Percentiles rank a stretch among this genome's conserved stretches.
Conservation (phyloP, 2,888 invertebrate genomes). For the Papilio demoleus region DNA sequence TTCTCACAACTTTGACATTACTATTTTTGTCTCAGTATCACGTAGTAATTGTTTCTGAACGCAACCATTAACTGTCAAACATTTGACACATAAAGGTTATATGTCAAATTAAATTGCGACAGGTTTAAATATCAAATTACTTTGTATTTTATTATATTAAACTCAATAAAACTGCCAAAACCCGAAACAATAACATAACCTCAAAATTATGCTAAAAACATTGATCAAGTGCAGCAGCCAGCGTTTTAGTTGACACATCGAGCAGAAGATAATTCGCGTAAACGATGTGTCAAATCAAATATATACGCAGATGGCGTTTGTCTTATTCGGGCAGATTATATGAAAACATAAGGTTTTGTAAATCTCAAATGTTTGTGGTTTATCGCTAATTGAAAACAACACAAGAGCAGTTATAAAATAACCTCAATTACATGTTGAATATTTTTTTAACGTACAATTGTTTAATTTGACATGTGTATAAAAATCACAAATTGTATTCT, state of each 20-base stretch:
- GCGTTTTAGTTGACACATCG: not conserved
- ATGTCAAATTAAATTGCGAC: no score
- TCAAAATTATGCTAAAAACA: no score
- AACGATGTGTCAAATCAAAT: not conserved
- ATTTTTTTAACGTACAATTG: not conserved
- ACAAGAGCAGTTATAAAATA: not conserved
- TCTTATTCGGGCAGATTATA: no score
- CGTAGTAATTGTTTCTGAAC: not conserved
- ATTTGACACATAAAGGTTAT: not conserved
- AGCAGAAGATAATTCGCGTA: not conserved
- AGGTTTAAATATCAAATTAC: no score
- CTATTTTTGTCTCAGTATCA: not conserved
- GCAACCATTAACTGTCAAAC: not conserved
- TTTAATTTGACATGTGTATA: conserved; percentile 15
- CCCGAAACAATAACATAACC: no score
- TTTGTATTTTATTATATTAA: no score
- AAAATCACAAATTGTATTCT: not conserved
- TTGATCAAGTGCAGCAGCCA: not conserved
- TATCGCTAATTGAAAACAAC: not conserved
- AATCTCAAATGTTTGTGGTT: not conserved
- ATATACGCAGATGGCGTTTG: no score
- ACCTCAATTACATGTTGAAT: not conserved
- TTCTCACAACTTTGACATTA: not conserved
- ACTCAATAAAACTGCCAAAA: no score
- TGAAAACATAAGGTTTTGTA: no score